Percentiles rank a stretch among this genome's conserved stretches.
These are phyloP conservation scores for Disparrhopalites patrizii DNA, from an alignment of 2,888 invertebrate species.

Conservation along the genomic window DNA sequence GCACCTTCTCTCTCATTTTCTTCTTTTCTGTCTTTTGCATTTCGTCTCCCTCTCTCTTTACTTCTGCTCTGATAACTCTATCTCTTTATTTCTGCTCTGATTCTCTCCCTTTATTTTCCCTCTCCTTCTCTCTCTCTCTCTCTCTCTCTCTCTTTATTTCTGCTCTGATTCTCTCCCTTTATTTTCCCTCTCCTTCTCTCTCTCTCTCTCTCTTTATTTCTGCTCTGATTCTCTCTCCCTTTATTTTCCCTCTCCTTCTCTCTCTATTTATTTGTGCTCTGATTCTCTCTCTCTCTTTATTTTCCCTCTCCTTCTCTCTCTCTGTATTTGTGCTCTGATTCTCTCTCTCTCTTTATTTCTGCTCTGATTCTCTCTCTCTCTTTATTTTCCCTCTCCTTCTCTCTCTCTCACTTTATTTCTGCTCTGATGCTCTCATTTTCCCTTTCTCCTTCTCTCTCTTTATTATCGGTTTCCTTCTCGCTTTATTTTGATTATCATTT, in stretches of 20 bases:
- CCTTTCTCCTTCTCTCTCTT: background rate
- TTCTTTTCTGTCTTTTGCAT: too few species aligned
- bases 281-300: background rate
- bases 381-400: too few species aligned
- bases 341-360: too few species aligned
- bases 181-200: too few species aligned
- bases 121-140: background rate
- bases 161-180: too few species aligned
- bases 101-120: too few species aligned
- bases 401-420: too few species aligned
- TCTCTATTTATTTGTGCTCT: background rate
- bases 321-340: background rate
- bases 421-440: too few species aligned
- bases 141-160: background rate
- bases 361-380: too few species aligned
- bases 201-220: background rate
- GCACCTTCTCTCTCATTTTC: too few species aligned
- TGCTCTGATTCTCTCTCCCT: background rate
- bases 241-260: too few species aligned
- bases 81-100: background rate
- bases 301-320: background rate
- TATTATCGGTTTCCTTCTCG: background rate
- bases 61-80: background rate
- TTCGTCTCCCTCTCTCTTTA: too few species aligned
- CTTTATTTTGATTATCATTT: background rate